Conservation (phyloP, 1,140 invertebrate genomes). For the Adoxophyes honmai region DNA sequence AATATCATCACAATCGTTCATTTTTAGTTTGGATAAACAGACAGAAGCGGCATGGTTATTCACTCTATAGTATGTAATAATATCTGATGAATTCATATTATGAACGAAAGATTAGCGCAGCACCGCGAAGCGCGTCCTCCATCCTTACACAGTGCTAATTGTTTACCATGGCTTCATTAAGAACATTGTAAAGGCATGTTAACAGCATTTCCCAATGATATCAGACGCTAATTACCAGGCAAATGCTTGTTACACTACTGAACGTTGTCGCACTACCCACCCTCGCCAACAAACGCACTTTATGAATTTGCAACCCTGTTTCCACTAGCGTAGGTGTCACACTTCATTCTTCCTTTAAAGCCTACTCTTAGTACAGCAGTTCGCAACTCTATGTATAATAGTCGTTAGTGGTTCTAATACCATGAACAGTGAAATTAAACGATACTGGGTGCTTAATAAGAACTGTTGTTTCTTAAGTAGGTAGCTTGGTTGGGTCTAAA, state of each 20-base stretch:
- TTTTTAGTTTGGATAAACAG: too few species aligned
- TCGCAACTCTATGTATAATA: background rate
- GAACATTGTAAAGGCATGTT: constrained; percentile 3
- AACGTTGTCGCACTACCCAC: background rate
- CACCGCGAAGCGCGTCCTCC: background rate
- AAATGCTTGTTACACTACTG: background rate
- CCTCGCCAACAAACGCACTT: background rate
- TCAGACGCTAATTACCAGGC: constrained; percentile 9
- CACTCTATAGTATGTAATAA: too few species aligned
- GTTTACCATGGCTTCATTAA: constrained; percentile 7
- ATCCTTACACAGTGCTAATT: background rate
- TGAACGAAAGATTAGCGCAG: too few species aligned
- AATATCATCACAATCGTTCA: too few species aligned
- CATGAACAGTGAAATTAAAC: constrained; percentile 1
- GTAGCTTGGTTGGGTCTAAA: background rate
- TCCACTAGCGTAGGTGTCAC: background rate
- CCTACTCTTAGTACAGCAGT: background rate
- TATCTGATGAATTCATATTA: too few species aligned
- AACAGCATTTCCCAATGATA: constrained; percentile 10
- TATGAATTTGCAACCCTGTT: background rate
- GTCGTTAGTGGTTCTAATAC: constrained; percentile 8
- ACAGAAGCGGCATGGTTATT: too few species aligned
- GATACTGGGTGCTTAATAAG: background rate
- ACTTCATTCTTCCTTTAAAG: background rate
- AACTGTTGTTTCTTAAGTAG: background rate